phyloP scores from a whole-genome alignment of 2,113 vertebrate genomes.

The Lepidothrix coronata region DNA sequence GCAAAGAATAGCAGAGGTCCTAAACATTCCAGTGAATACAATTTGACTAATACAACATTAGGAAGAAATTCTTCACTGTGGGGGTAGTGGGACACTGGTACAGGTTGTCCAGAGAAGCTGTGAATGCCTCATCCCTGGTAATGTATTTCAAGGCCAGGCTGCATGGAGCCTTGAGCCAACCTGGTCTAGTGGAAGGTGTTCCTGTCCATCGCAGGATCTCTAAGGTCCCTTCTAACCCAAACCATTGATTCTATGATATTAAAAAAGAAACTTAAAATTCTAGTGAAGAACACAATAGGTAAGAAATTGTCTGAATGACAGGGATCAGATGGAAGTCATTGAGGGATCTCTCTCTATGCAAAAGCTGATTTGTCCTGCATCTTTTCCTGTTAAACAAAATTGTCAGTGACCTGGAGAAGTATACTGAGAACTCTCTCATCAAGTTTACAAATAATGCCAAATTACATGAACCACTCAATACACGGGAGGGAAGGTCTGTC shows the following conservation, averaged over 20 bases:
- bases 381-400: background rate
- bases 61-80: background rate
- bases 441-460: background rate
- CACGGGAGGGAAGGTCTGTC: background rate
- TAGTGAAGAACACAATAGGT: background rate
- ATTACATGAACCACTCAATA: background rate
- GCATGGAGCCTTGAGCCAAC: background rate
- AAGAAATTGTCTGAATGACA: background rate
- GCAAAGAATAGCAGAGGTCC: background rate
- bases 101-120: background rate
- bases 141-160: background rate
- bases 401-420: background rate
- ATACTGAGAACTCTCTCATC: background rate
- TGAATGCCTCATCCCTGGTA: background rate
- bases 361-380: background rate
- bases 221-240: background rate
- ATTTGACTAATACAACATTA: background rate
- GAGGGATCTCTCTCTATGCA: background rate
- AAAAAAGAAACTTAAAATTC: background rate
- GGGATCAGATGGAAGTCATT: background rate
- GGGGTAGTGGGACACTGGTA: background rate
- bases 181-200: background rate
- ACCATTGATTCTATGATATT: background rate
- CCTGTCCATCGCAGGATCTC: background rate
- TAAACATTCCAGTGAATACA: background rate